These are phyloP conservation scores for Sternarchorhynchus goeldii DNA, from an alignment of 2,797 vertebrate genomes.

Conservation along the genomic window DNA sequence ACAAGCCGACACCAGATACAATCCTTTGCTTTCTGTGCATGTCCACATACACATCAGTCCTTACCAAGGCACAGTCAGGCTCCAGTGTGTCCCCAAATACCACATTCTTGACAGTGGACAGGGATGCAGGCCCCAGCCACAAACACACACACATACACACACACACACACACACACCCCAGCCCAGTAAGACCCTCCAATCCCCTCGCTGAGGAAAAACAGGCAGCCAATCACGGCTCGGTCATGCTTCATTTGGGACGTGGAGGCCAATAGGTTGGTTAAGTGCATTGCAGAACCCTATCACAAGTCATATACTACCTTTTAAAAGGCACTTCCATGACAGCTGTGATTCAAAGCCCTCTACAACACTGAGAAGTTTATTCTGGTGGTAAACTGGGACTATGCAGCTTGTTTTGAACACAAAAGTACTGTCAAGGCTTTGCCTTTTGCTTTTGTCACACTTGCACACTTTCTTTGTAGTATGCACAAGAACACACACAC, in stretches of 20 bases:
- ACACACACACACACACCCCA: conserved; percentile 25
- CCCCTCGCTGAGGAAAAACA: conserved; percentile 37
- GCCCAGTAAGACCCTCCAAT: neutral
- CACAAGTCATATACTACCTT: conserved; percentile 39
- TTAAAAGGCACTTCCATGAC: conserved; percentile 47
- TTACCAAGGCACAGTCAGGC: conserved; percentile 79
- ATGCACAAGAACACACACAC: conserved; percentile 4
- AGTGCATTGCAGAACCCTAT: conserved; percentile 51
- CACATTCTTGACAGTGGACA: conserved; percentile 64
- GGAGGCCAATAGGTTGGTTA: conserved; percentile 42
- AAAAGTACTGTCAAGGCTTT: conserved; percentile 3
- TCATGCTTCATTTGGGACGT: conserved; percentile 57
- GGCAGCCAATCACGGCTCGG: conserved; percentile 49
- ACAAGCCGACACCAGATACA: conserved; percentile 72
- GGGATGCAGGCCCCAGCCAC: conserved; percentile 46
- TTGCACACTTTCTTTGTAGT: conserved; percentile 7
- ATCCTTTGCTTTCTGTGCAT: conserved; percentile 65
- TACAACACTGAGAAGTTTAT: conserved; percentile 15
- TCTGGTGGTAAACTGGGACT: neutral
- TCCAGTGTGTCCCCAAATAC: conserved; percentile 50
- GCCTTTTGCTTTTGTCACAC: neutral
- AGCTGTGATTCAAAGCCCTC: conserved; percentile 44
- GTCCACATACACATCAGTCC: conserved; percentile 53
- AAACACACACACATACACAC: conserved; percentile 33
- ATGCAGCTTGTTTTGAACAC: neutral